Percentiles rank a stretch among this genome's conserved stretches.
These are phyloP conservation scores for Resseliella maxima DNA, from an alignment of 2,888 invertebrate genomes.

Conservation along the genomic window DNA sequence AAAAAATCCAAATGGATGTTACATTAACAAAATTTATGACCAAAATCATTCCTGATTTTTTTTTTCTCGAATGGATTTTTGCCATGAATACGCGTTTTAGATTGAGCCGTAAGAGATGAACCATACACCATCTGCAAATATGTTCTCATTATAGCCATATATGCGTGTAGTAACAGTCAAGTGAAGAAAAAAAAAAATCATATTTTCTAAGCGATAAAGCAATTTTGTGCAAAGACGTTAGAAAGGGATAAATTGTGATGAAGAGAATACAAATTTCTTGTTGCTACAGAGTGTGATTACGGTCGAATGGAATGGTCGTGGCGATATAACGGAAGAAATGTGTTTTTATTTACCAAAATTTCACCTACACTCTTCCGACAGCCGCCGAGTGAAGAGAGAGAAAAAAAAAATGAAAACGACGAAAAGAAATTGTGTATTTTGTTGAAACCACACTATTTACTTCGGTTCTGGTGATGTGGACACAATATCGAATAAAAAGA, in stretches of 20 bases:
- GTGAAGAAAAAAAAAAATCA: constrained; percentile 2
- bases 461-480: neutral
- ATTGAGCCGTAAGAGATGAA: neutral
- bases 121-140: constrained; percentile 41
- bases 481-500: neutral
- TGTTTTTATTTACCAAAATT: constrained; percentile 31
- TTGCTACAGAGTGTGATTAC: neutral
- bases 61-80: constrained; percentile 16
- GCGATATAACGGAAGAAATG: neutral
- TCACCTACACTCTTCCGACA: constrained; percentile 45
- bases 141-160: neutral
- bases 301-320: neutral
- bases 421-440: constrained; percentile 14
- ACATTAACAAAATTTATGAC: constrained; percentile 36
- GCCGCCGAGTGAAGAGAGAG: too few species aligned
- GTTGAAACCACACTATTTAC: constrained; percentile 53
- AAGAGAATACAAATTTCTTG: neutral
- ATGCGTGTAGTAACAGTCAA: constrained; percentile 1
- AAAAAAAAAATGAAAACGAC: neutral
- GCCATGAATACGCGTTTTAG: neutral
- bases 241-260: neutral
- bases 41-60: constrained; percentile 28
- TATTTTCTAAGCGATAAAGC: constrained; percentile 55
- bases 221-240: neutral
- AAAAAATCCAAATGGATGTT: constrained; percentile 46